Evolutionary conservation across 2,797 vertebrate species (phyloP).

Genomic region (Chrysocyon brachyurus): DNA sequence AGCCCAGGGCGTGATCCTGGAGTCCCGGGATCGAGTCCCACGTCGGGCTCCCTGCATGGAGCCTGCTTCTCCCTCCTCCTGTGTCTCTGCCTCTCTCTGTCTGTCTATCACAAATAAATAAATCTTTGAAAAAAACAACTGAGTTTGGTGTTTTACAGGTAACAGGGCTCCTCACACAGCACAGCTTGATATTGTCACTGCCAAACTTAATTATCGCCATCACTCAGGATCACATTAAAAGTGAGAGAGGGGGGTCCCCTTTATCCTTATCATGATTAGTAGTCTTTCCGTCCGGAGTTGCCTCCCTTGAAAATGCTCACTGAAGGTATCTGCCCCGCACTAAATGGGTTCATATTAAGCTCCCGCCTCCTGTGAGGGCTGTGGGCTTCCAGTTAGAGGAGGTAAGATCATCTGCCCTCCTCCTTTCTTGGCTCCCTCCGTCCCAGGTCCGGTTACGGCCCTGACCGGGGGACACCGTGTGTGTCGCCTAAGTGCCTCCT

Average conservation of each 20-base stretch:
- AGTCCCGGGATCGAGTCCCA: too few relatives aligned
- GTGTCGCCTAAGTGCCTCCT: not conserved
- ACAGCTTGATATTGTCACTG: not conserved
- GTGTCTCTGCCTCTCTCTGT: too few relatives aligned
- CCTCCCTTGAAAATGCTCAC: not conserved
- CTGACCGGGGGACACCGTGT: not conserved
- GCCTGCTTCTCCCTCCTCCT: too few relatives aligned
- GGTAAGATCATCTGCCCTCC: not conserved
- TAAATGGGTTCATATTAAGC: not conserved
- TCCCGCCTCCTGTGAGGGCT: not conserved
- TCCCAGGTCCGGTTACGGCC: not conserved
- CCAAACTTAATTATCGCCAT: conserved; percentile 36
- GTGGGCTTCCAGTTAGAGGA: not conserved
- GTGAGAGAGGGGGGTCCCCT: not conserved
- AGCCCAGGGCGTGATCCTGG: too few relatives aligned
- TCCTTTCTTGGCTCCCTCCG: not conserved
- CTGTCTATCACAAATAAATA: too few relatives aligned
- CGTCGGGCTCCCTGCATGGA: too few relatives aligned
- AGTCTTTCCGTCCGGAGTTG: conserved; percentile 17
- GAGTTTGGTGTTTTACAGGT: not conserved
- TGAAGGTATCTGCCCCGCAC: not conserved
- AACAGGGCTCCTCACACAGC: not conserved
- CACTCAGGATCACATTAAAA: conserved; percentile 67
- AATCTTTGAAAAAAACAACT: too few relatives aligned
- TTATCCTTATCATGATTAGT: conserved; percentile 40